Evolutionary conservation across 2,113 vertebrate species (phyloP).

Genomic region (Lethenteron camtschaticum): DNA sequence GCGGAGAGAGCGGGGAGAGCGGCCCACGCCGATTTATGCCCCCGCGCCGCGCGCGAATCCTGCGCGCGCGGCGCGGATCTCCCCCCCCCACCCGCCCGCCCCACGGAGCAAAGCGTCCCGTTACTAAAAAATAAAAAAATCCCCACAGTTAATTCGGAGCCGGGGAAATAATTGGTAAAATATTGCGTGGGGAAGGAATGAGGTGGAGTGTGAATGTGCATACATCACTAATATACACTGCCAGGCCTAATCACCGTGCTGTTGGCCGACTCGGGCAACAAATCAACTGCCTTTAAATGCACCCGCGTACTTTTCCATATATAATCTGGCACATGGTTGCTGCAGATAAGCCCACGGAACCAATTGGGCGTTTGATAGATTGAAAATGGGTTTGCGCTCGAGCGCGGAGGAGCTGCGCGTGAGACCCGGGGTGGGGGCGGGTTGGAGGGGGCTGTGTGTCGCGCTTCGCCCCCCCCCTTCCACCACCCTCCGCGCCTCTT

Average conservation of each 20-base stretch:
- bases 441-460: not conserved
- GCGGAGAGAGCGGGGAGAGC: too few relatives aligned
- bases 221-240: not conserved
- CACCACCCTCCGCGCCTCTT: not conserved
- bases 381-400: not conserved
- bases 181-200: constrained; percentile 4
- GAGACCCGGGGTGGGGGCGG: too few relatives aligned
- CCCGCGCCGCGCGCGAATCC: too few relatives aligned
- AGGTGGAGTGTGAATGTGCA: constrained; percentile 5
- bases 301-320: not conserved
- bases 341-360: not conserved
- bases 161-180: constrained; percentile 5
- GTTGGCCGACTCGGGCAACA: constrained; percentile 2
- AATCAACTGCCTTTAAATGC: not conserved
- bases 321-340: constrained; percentile 1
- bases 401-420: not conserved
- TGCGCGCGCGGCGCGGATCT: too few relatives aligned
- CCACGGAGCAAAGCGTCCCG: too few relatives aligned
- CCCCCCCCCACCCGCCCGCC: too few relatives aligned
- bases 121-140: too few relatives aligned
- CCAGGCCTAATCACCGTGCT: constrained; percentile 3
- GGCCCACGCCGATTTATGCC: too few relatives aligned
- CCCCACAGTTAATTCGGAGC: not conserved
- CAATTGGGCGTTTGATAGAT: constrained; percentile 2
- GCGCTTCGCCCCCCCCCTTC: not conserved